These are phyloP conservation scores for Sturmia bella DNA, from an alignment of 2,888 invertebrate species.

Conservation along the genomic window DNA sequence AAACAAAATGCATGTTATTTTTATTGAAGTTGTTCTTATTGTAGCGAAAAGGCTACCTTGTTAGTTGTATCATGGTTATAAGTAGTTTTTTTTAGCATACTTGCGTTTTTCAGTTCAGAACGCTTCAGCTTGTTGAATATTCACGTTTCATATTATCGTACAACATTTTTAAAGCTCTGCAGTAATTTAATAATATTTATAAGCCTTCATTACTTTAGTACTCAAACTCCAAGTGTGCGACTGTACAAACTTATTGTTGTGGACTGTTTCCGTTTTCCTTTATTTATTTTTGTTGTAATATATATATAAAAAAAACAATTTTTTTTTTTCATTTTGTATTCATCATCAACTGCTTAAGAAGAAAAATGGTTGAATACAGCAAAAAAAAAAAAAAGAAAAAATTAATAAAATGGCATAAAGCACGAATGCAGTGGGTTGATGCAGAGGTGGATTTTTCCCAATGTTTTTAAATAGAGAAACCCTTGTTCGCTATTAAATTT, in stretches of 20 bases:
- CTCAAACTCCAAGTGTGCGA: conserved; percentile 2
- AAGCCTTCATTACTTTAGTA: background rate
- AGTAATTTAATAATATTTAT: too few species aligned
- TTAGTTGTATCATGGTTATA: too few species aligned
- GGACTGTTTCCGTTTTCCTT: background rate
- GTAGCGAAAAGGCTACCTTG: too few species aligned
- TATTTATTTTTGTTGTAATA: conserved; percentile 1
- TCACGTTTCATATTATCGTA: too few species aligned
- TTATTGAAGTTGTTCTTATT: too few species aligned
- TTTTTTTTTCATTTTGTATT: conserved; percentile 17
- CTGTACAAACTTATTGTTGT: conserved; percentile 34
- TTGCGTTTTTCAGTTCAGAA: too few species aligned
- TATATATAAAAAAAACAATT: background rate
- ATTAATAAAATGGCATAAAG: conserved; percentile 2
- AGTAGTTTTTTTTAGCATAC: too few species aligned
- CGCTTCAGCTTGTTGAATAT: too few species aligned
- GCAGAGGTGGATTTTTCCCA: conserved; percentile 18
- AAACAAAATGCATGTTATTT: too few species aligned
- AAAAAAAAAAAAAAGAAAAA: conserved; percentile 40
- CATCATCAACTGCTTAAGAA: conserved; percentile 50
- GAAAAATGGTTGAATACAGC: conserved; percentile 48
- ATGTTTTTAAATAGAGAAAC: conserved; percentile 1
- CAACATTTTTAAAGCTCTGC: too few species aligned
- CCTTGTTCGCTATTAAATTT: conserved; percentile 35
- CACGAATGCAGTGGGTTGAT: conserved; percentile 6